phyloP scores from a whole-genome alignment of 2,113 vertebrate species.

The Urocolius indicus region DNA sequence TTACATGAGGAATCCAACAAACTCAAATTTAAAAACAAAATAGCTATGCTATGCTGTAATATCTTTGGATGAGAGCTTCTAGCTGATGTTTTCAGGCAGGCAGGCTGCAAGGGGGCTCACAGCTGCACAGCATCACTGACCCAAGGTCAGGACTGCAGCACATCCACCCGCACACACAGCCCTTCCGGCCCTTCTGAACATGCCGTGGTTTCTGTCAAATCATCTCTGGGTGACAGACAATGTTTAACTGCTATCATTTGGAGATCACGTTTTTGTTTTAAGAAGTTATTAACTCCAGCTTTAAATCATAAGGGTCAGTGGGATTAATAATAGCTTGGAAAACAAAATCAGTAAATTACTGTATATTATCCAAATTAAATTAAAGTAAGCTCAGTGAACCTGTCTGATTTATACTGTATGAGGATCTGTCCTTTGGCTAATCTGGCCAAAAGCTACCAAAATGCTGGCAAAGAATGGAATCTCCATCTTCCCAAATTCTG shows the following conservation, averaged over 20 bases:
- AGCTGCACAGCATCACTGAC: not conserved
- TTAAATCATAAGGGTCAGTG: not conserved
- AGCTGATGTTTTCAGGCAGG: not conserved
- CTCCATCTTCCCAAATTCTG: constrained; percentile 6
- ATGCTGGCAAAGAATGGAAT: not conserved
- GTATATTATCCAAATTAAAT: not conserved
- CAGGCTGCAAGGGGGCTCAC: rapidly evolving
- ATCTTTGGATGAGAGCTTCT: constrained; percentile 12
- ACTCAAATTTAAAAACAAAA: constrained; percentile 41
- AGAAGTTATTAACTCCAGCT: not conserved
- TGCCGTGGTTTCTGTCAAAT: rapidly evolving
- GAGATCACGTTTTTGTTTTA: not conserved
- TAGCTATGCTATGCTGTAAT: constrained; percentile 35
- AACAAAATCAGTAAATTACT: not conserved
- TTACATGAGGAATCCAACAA: not conserved
- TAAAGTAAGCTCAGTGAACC: not conserved
- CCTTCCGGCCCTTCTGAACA: rapidly evolving
- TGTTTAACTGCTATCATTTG: not conserved
- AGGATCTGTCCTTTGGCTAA: not conserved
- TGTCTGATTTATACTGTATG: not conserved
- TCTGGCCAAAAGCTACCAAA: not conserved
- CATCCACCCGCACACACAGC: not conserved
- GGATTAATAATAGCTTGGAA: not conserved
- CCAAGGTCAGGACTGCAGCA: not conserved
- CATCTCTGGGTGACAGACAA: not conserved